Evolutionary conservation across 92 coral and sea anemone genomes (phyloP).

Genomic region (Chrysogorgia sp.): DNA sequence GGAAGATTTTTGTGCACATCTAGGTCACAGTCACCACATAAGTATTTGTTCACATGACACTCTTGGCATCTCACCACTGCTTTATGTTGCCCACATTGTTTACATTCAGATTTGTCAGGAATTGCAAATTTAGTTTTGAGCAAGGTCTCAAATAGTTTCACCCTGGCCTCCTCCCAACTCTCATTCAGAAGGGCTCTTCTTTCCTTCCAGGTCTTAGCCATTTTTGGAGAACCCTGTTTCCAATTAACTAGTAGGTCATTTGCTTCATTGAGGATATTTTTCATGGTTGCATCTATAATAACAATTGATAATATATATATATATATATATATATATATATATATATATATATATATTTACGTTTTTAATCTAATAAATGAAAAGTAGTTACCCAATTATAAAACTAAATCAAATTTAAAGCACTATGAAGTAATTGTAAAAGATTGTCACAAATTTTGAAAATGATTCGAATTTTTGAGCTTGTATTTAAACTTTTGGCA

Average conservation of each 20-base stretch:
- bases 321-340: neutral
- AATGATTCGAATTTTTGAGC: no score
- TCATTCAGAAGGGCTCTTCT: constrained; percentile 27
- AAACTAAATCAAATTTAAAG: no score
- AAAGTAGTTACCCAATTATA: no score
- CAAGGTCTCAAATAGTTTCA: constrained; percentile 12
- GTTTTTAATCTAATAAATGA: no score
- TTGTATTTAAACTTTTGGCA: no score
- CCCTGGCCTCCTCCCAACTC: constrained; percentile 51
- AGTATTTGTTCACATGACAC: constrained; percentile 8
- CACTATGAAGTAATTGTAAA: no score
- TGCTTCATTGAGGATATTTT: constrained; percentile 23
- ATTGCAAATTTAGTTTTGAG: constrained; percentile 37
- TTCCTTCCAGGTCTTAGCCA: constrained; percentile 26
- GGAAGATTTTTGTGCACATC: constrained; percentile 30
- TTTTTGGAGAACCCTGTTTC: neutral
- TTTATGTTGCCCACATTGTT: constrained; percentile 21
- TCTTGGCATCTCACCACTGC: constrained; percentile 37
- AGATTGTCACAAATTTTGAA: no score
- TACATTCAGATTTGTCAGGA: constrained; percentile 25
- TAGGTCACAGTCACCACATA: constrained; percentile 45
- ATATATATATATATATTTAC: neutral
- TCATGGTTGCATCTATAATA: neutral
- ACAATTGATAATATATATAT: no score
- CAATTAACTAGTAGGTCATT: constrained; percentile 13